These are phyloP conservation scores for Pantala flavescens DNA, from an alignment of 1,140 invertebrate species.

Conservation along the genomic window DNA sequence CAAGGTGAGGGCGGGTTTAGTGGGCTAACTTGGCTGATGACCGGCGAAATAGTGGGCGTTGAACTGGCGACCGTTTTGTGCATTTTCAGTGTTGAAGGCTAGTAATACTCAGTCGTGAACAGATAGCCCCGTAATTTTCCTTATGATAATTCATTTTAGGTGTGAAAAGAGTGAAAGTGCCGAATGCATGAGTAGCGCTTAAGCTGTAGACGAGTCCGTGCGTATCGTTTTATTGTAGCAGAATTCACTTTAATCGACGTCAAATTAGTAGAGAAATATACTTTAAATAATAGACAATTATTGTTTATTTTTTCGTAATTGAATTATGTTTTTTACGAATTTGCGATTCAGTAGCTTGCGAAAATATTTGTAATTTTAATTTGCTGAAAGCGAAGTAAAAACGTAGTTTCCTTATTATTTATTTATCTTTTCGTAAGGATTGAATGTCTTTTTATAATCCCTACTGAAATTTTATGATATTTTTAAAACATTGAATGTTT, in stretches of 20 bases:
- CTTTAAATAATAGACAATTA: too few relatives aligned
- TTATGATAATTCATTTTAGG: background rate
- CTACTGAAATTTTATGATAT: too few relatives aligned
- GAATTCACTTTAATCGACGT: background rate
- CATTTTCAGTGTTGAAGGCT: background rate
- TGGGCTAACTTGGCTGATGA: background rate
- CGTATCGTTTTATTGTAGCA: background rate
- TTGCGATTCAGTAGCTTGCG: too few relatives aligned
- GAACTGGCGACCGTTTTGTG: background rate
- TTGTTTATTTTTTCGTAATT: too few relatives aligned
- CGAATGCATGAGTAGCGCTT: background rate
- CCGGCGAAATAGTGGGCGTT: background rate
- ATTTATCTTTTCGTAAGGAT: too few relatives aligned
- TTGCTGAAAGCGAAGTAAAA: too few relatives aligned
- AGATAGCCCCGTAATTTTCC: background rate
- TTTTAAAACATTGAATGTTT: too few relatives aligned
- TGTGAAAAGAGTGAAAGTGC: background rate
- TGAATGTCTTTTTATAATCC: too few relatives aligned
- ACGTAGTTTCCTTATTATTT: too few relatives aligned
- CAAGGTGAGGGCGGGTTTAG: constrained; percentile 2
- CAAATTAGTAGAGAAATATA: too few relatives aligned
- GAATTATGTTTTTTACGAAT: too few relatives aligned
- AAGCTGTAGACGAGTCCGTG: background rate
- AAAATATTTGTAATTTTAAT: too few relatives aligned
- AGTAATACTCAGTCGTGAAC: background rate